These are phyloP conservation scores for Craniophora ligustri DNA, from an alignment of 2,888 invertebrate species.

Conservation along the genomic window DNA sequence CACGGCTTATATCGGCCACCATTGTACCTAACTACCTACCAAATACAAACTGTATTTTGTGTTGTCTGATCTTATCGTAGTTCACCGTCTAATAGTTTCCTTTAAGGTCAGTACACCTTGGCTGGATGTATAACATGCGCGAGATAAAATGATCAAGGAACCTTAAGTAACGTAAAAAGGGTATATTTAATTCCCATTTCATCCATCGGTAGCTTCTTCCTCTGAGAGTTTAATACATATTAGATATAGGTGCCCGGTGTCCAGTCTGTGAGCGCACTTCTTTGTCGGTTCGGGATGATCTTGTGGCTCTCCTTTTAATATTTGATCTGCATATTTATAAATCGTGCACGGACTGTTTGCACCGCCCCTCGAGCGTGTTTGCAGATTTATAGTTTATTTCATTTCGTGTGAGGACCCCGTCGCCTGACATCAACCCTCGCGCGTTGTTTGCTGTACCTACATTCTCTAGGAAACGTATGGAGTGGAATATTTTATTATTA, in stretches of 20 bases:
- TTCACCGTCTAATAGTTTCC: no score
- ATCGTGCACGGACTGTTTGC: slow-evolving; percentile 68
- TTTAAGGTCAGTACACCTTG: not conserved
- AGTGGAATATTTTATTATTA: slow-evolving; percentile 46
- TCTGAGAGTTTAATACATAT: no score
- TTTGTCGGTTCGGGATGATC: slow-evolving; percentile 67
- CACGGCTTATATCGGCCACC: not conserved
- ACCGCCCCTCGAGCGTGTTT: slow-evolving; percentile 61
- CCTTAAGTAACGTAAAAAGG: no score
- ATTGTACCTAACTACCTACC: not conserved
- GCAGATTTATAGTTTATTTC: slow-evolving; percentile 78
- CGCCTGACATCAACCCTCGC: slow-evolving; percentile 35
- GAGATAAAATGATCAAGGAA: no score
- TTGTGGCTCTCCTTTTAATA: slow-evolving; percentile 80
- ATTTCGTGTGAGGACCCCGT: slow-evolving; percentile 57
- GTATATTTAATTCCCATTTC: no score
- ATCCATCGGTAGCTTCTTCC: no score
- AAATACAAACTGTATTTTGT: no score
- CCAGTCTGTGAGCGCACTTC: slow-evolving; percentile 42
- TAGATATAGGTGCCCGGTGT: not conserved
- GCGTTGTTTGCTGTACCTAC: slow-evolving; percentile 48
- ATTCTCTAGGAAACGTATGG: slow-evolving; percentile 39
- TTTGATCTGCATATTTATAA: slow-evolving; percentile 85
- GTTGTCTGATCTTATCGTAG: no score
- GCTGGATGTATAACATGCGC: not conserved